Conservation (phyloP, 1,140 invertebrate genomes). For the Bombus consobrinus region DNA sequence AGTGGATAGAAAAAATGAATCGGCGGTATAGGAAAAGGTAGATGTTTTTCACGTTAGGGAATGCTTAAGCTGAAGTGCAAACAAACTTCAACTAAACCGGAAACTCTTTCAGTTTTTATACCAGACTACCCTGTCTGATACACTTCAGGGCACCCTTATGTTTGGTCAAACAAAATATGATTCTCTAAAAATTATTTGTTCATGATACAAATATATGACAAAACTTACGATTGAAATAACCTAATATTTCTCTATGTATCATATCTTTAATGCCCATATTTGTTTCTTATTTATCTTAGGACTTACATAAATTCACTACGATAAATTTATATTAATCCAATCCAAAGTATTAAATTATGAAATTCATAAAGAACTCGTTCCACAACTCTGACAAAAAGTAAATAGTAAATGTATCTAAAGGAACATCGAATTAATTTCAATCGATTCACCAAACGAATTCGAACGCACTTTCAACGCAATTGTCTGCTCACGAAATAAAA, state of each 20-base stretch:
- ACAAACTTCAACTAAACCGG: not conserved
- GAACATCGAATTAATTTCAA: not conserved
- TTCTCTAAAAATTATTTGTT: not conserved
- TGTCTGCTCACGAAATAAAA: constrained; percentile 45
- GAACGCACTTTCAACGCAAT: not conserved
- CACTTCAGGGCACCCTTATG: constrained; percentile 20
- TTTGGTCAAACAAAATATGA: not conserved
- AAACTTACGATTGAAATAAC: not conserved
- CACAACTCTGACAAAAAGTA: no score
- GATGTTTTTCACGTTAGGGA: not conserved
- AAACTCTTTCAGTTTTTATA: constrained; percentile 17
- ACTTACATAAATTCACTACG: no score
- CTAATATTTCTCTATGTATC: not conserved
- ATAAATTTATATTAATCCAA: no score
- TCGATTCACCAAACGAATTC: not conserved
- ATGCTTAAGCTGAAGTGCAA: constrained; percentile 1
- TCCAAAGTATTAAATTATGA: no score
- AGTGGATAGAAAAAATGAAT: not conserved
- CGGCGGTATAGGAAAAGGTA: not conserved
- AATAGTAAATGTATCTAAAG: not conserved
- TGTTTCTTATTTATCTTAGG: no score
- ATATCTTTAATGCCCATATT: not conserved
- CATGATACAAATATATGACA: not conserved
- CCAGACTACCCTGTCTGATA: not conserved
- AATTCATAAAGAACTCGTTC: no score